Base-by-base conservation (phyloP, 2,888 invertebrate species). In the Vannuccia rotundouncinata region DNA sequence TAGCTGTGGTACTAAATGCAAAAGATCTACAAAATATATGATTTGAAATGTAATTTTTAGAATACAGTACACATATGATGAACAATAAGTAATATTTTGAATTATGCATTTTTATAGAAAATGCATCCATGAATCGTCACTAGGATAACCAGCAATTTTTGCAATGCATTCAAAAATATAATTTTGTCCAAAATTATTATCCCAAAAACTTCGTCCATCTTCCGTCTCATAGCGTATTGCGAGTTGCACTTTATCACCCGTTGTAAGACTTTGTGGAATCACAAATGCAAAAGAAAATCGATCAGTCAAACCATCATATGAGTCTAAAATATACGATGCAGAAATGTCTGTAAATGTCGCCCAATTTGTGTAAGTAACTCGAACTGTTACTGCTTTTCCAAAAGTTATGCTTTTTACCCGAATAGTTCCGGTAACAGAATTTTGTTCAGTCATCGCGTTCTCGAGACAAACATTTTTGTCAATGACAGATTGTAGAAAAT, bases 301-400 rank as follows among this genome's bases (percentile, higher is more conserved):
- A 87, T 96, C 96, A 59, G 95, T 94, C 85, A 93, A 93, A 0
- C 95, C 95, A 85, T 96, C 95, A 88, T 94, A 94, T 86, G 89
- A 95, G 85, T 85, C 85, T 60, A 84, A 84, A 22, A 94, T 92
- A 87, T 95, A 95, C 29, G 90, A 91, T 5, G 93, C 93, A 85
- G 92, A 92, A 79, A 94, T 90, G 87, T 96, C 95, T 60, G 92
- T 91, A 88, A 91, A 93, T 78, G 92, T 93, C 84, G 91, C 91
- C 96, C 96, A 97, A 82, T 91, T 91, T 88, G 96, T 93, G 86
- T 92, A 90, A 2, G 93, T 92, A 88, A 94, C 95, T 80, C 96
- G 91, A 82, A 95, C 91, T 86, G 93, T 92, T 74, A 95, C 95
- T 77, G 92, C 92, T 89, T 97, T 97, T 88, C 95, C 92, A 88